These are phyloP conservation scores for Campaea margaritaria DNA, from an alignment of 2,888 invertebrate genomes.

Conservation along the genomic window DNA sequence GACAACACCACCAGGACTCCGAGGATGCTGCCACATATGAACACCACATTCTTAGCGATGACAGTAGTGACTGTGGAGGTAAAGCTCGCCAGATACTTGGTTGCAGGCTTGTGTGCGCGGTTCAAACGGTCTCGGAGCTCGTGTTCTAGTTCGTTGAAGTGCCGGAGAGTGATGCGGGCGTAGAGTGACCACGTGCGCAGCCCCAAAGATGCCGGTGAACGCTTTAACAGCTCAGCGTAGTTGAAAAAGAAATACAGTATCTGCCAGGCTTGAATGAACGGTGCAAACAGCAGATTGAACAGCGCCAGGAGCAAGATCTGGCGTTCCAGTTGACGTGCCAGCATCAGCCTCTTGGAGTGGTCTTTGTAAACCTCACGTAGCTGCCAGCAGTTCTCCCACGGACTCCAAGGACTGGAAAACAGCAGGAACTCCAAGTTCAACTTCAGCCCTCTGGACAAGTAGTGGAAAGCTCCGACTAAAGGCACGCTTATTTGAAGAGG, in stretches of 20 bases:
- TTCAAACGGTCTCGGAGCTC: slow-evolving; percentile 96
- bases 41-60: slow-evolving; percentile 92
- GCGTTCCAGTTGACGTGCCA: slow-evolving; percentile 90
- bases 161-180: slow-evolving; percentile 95
- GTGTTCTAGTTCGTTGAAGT: slow-evolving; percentile 99
- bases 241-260: slow-evolving; percentile 97
- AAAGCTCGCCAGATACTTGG: slow-evolving; percentile 96
- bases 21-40: slow-evolving; percentile 93
- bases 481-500: slow-evolving; percentile 94
- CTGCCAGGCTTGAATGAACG: slow-evolving; percentile 97
- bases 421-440: slow-evolving; percentile 96
- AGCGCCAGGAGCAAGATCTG: slow-evolving; percentile 92
- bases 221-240: slow-evolving; percentile 94
- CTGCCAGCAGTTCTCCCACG: slow-evolving; percentile 98
- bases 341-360: slow-evolving; percentile 89
- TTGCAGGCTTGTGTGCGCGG: slow-evolving; percentile 96
- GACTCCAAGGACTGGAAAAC: slow-evolving; percentile 97
- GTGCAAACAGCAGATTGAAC: slow-evolving; percentile 93
- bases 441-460: slow-evolving; percentile 94
- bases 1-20: slow-evolving; percentile 92
- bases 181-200: slow-evolving; percentile 96
- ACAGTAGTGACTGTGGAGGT: slow-evolving; percentile 92
- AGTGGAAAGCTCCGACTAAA: slow-evolving; percentile 93
- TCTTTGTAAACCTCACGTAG: slow-evolving; percentile 96
- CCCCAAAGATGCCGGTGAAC: slow-evolving; percentile 95